Evolutionary conservation across 2,888 invertebrate genomes (phyloP), one percentile per base, ranked within the genome.

Genomic region (Chrysopilus asiliformis): DNA sequence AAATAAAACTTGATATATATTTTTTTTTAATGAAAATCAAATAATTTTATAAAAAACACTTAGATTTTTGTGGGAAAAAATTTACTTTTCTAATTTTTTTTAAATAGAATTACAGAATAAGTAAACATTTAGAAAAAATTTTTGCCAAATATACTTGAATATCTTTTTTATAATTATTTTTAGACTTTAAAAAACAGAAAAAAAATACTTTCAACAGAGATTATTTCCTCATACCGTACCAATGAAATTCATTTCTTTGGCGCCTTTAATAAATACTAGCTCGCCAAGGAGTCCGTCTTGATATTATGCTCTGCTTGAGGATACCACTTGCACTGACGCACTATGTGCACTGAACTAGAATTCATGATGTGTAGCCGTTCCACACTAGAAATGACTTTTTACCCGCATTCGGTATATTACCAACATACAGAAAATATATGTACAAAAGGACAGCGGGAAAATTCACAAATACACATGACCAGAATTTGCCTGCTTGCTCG

Each of bases 231-330:
- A 47, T 44, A 49, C 49, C 61, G 56, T 62, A 62, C 62, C 62
- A 59, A 62, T 64, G 60, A 62, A 60, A 64, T 62, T 61, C 62
- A 62, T 58, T 59, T 60, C 60, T 58, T 56, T 55, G 64, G 59
- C 61, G 64, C 62, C 57, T 53, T 57, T 51, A 43, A 53, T 57
- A 52, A 55, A 53, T 57, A 60, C 63, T 62, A 62, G 54, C 62
- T 62, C 55, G 55, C 58, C 55, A 56, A 56, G 45, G 55, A 49
- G 51, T 51, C 53, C 53, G 55, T 55, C 52, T 52, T 56, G 52
- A 32, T 38, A 19, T 38, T 38, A 38, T 32, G 43, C 43, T 43
- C 42, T 40, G 39, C 34, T 43, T 41, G 43, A 49, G n/a, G 49
- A 52, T 51, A 51, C 51, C 51, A 53, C 53, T 55, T 51, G 53